These are phyloP conservation scores for Albula goreensis DNA, from an alignment of 2,113 vertebrate genomes.

Conservation along the genomic window DNA sequence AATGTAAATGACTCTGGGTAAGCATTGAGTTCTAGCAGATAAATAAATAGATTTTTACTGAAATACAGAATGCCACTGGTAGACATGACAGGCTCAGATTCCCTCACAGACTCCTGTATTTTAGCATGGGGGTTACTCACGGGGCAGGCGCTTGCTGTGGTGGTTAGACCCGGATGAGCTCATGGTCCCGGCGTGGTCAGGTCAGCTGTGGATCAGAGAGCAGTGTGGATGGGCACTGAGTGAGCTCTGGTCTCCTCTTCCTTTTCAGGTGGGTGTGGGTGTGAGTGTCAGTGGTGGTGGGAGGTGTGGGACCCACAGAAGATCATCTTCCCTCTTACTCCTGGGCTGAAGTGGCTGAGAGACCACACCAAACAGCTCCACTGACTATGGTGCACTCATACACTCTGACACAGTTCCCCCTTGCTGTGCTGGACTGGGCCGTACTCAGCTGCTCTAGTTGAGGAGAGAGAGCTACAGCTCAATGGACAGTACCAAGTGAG, in stretches of 20 bases:
- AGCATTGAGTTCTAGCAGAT: too few relatives aligned
- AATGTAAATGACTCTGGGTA: too few relatives aligned
- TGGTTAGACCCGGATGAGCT: background rate
- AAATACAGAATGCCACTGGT: background rate
- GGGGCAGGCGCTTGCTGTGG: conserved; percentile 3
- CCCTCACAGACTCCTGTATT: background rate
- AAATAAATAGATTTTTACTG: too few relatives aligned
- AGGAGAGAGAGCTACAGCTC: background rate
- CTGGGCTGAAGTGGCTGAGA: background rate
- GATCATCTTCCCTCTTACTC: background rate
- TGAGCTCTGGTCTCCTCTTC: background rate
- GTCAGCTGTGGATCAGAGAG: background rate
- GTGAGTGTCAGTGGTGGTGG: background rate
- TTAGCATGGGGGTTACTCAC: background rate
- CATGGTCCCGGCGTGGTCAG: background rate
- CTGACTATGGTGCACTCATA: background rate
- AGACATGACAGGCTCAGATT: background rate
- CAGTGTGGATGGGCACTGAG: background rate
- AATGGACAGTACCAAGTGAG: background rate
- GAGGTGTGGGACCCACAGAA: background rate
- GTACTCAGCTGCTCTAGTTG: background rate
- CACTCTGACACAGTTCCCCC: background rate
- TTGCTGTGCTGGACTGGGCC: background rate
- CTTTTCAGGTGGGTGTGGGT: background rate
- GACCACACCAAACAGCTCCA: background rate